Percentiles rank a stretch among this genome's conserved stretches.
These are phyloP conservation scores for Colletes gigas DNA, from an alignment of 1,140 invertebrate species.

Conservation along the genomic window DNA sequence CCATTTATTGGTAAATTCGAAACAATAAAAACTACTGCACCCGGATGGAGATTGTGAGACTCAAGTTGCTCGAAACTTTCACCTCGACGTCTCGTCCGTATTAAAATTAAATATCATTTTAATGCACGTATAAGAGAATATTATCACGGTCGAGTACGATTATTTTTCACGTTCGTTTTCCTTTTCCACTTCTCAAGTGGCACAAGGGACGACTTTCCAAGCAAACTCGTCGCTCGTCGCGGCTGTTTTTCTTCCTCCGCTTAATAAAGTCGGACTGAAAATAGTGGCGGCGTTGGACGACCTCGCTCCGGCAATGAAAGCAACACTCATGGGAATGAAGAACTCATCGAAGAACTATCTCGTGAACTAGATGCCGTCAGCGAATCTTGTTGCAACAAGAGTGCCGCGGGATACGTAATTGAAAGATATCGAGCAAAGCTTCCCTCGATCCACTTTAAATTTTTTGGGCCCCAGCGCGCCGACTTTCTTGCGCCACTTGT, in stretches of 20 bases:
- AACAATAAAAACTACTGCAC: no score
- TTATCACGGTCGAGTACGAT: no score
- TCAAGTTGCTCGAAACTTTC: no score
- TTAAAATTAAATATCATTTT: no score
- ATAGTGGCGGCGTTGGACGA: neutral
- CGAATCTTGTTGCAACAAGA: conserved; percentile 44
- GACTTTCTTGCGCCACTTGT: conserved; percentile 40
- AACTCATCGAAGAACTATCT: conserved; percentile 48
- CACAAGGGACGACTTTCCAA: neutral
- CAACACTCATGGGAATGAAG: conserved; percentile 52
- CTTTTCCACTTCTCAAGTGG: neutral
- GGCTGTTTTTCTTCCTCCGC: neutral
- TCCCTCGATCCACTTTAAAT: conserved; percentile 44
- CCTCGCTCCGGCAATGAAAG: conserved; percentile 33
- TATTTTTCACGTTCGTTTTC: neutral
- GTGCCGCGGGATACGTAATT: conserved; percentile 37
- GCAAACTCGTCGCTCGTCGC: neutral
- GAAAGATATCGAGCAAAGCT: conserved; percentile 32
- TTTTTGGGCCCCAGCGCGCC: conserved; percentile 24
- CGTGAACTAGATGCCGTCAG: conserved; percentile 46
- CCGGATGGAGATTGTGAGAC: no score
- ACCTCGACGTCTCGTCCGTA: no score
- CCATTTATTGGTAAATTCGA: no score
- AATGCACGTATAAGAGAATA: no score
- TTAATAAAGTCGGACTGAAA: conserved; percentile 13